Percentiles rank a stretch among this genome's conserved stretches.
These are phyloP conservation scores for Wasmannia auropunctata DNA, from an alignment of 1,140 invertebrate species.

Conservation along the genomic window DNA sequence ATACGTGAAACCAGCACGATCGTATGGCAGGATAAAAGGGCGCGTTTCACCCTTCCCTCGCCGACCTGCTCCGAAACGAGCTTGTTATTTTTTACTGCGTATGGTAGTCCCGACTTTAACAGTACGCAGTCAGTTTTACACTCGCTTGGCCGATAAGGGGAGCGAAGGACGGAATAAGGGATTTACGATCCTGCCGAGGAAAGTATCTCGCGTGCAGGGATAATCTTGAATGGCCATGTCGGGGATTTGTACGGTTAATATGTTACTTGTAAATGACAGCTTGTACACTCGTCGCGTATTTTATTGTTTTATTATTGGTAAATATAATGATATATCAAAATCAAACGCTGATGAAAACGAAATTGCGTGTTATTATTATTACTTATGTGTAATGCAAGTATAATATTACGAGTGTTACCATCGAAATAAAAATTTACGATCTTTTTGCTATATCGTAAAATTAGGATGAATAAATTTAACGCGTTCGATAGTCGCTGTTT, in stretches of 20 bases:
- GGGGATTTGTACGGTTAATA: neutral
- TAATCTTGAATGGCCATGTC: conserved; percentile 4
- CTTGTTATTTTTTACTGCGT: conserved; percentile 82
- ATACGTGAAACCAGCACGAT: conserved; percentile 20
- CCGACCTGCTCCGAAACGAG: conserved; percentile 53
- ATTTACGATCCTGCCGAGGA: conserved; percentile 57
- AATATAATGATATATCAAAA: no score
- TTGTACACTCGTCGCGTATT: neutral
- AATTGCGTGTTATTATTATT: neutral
- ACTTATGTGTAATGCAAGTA: neutral
- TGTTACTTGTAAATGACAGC: neutral
- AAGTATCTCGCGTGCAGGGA: neutral
- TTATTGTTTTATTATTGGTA: no score
- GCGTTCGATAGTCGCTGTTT: neutral
- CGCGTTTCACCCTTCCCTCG: conserved; percentile 50
- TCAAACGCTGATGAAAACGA: neutral
- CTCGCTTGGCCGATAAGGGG: conserved; percentile 59
- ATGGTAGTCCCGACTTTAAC: conserved; percentile 55
- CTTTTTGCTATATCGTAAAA: neutral
- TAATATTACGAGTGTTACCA: neutral
- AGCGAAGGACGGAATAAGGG: conserved; percentile 37
- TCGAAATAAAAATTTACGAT: neutral
- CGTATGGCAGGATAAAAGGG: conserved; percentile 56
- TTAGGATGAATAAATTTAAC: neutral
- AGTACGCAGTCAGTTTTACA: conserved; percentile 62